Base-by-base conservation (phyloP, 92 coral and sea anemone species). In the Zoanthus sansibaricus region DNA sequence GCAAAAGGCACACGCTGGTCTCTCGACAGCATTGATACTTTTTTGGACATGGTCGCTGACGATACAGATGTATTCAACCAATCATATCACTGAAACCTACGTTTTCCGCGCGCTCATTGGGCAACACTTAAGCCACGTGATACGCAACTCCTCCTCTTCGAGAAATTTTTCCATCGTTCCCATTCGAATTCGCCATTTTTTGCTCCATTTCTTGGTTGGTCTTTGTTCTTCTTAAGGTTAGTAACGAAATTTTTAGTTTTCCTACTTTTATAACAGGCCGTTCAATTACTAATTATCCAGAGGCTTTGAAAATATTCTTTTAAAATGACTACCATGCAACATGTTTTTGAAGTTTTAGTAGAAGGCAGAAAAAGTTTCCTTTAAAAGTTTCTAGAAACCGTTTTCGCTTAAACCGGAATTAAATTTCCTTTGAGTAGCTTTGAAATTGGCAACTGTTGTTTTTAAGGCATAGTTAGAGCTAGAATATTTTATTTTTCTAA, bases 121-220 rank as follows among this genome's bases (percentile, higher is more conserved):
- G 62, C 61, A 80, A 66, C 20, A 18, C 85, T 15, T 3, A 80
- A 59, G 25, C 73, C 85, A 80, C 85, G 85, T 80, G 85, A 80
- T 25, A 46, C 32, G 7, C 74, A 52, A 51, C 85, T 47, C 75
- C 84, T 61, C 84, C 85, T 80, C 75, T 47, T 80, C 85, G 59
- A 80, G 25, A 80, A 67, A 67, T 52, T 49, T 58, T 74, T 30
- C 45, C 61, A 80, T 64, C 85, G 21, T 68, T 80, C 85, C 73
- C 85, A 75, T 80, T 80, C 85, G 85, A 80, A 80, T 80, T 80
- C 85, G 85, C 85, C 85, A 80, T 80, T 80, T 69, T 72, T 80
- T 80, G 75, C 85, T 80, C 74, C 59, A 12, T 80, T 80, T 80
- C 64, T 64, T 80, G 75, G 46, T 64, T 80, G 75, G 46, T 80